Evolutionary conservation across 2,888 invertebrate genomes (phyloP), one percentile per base, ranked within the genome.

Genomic region (Idaea dimidiata): DNA sequence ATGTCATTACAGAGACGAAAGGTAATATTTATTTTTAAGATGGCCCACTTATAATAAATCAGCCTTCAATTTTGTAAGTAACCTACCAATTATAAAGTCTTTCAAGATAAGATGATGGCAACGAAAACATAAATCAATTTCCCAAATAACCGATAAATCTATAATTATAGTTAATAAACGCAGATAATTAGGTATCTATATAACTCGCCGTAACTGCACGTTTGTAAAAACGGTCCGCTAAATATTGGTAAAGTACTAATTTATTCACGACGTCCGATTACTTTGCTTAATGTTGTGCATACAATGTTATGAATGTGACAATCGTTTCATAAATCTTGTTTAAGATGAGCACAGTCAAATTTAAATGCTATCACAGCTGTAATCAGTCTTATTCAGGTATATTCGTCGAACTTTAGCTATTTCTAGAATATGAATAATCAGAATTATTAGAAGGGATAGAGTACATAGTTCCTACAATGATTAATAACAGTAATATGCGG

Each of bases 251-350:
- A 43, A 43, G 43, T 43, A 43, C 43, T 43, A 43, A 43, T 43
- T 43, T 43, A 43, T 43, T 43, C 43, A 43, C 43, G 43, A 43
- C 14, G 8, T 43, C 43, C 43, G 43, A 43, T 43, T 14, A 43
- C 43, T 14, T 43, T 43, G 43, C 43, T 43, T 43, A 43, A 43
- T 43, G 43, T 14, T 43, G 43, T 43, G 43, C 14, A 57, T 58
- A 62, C 59, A 59, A 57, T 64, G 54, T 59, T 58, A 66, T 60
- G 59, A 65, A 66, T 60, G 24, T 65, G 61, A 57, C 58, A 64
- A 59, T 54, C 58, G 43, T 63, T 63, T 62, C 60, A 54, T 60
- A 60, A 61, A 24, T 43, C 53, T 60, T 33, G 32, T 61, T 43
- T 43, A 43, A 43, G 33, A 7, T 33, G 33, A 33, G 7, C 33